phyloP scores from a whole-genome alignment of 2,797 vertebrate species.

The Pseudotriccus pelzelni region DNA sequence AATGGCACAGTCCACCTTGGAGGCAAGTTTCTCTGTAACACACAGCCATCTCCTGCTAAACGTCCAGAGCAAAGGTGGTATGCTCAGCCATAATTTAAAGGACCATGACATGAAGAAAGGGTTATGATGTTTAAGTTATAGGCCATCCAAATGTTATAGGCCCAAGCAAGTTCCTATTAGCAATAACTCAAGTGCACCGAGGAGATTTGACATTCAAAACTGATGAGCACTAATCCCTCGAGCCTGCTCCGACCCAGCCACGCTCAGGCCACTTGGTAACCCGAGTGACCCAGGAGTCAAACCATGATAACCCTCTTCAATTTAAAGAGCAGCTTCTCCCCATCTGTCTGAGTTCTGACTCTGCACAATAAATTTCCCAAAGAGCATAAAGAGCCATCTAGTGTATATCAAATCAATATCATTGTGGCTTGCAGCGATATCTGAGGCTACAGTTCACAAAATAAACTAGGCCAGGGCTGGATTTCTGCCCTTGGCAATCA shows the following conservation, averaged over 20 bases:
- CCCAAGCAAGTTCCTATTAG: conserved; percentile 80
- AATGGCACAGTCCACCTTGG: background rate
- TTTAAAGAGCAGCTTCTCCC: conserved; percentile 80
- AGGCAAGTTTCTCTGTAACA: conserved; percentile 51
- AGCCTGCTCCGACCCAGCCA: conserved; percentile 75
- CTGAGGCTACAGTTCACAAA: conserved; percentile 85
- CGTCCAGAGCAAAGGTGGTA: conserved; percentile 66
- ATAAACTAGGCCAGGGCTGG: conserved; percentile 85
- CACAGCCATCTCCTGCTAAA: conserved; percentile 34
- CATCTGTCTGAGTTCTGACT: conserved; percentile 78
- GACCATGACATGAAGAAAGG: conserved; percentile 73
- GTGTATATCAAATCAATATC: conserved; percentile 88
- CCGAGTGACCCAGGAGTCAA: conserved; percentile 81
- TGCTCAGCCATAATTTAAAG: conserved; percentile 77
- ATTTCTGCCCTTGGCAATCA: conserved; percentile 85
- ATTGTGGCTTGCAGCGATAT: conserved; percentile 79
- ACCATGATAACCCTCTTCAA: conserved; percentile 81
- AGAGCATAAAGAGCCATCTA: conserved; percentile 84
- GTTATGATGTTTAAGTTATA: conserved; percentile 82
- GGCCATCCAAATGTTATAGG: conserved; percentile 83
- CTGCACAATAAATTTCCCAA: conserved; percentile 84
- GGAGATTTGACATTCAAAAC: conserved; percentile 84
- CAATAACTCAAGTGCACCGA: conserved; percentile 80
- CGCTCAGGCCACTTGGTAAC: conserved; percentile 79
- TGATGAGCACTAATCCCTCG: conserved; percentile 79